Conservation (phyloP, 2,888 invertebrate genomes). For the Aspidapion aeneum region DNA sequence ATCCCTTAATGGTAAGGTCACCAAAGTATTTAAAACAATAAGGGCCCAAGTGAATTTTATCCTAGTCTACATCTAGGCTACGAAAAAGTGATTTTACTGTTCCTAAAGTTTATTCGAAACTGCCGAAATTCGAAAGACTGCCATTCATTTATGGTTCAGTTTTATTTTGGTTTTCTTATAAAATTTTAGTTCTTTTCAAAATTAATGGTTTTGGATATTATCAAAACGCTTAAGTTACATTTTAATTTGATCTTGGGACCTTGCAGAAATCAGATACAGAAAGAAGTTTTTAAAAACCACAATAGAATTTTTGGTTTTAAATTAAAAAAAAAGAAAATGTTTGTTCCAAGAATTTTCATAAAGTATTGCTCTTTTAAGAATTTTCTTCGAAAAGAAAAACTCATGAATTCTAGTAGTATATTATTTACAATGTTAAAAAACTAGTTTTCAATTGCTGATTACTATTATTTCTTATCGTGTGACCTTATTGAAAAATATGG, state of each 20-base stretch:
- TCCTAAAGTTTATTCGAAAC: slow-evolving; percentile 48
- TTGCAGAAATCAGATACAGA: slow-evolving; percentile 39
- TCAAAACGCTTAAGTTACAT: slow-evolving; percentile 32
- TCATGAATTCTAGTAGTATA: no score
- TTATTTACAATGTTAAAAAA: no score
- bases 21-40: slow-evolving; percentile 27
- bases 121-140: slow-evolving; percentile 51
- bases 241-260: slow-evolving; percentile 41
- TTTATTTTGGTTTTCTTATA: slow-evolving; percentile 36
- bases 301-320: no score
- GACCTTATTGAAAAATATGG: slow-evolving; percentile 44
- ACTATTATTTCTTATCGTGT: no score
- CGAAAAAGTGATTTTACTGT: slow-evolving; percentile 47
- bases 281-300: slow-evolving; percentile 39
- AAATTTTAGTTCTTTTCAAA: slow-evolving; percentile 43
- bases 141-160: slow-evolving; percentile 44
- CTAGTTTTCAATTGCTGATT: no score
- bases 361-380: no score
- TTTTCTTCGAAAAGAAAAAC: no score
- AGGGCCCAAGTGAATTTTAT: slow-evolving; percentile 42
- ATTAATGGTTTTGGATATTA: slow-evolving; percentile 47
- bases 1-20: slow-evolving; percentile 43
- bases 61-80: slow-evolving; percentile 43
- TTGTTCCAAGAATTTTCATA: no score
- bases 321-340: no score